phyloP scores from a whole-genome alignment of 1,140 invertebrate genomes.

The Antheraea mylitta region DNA sequence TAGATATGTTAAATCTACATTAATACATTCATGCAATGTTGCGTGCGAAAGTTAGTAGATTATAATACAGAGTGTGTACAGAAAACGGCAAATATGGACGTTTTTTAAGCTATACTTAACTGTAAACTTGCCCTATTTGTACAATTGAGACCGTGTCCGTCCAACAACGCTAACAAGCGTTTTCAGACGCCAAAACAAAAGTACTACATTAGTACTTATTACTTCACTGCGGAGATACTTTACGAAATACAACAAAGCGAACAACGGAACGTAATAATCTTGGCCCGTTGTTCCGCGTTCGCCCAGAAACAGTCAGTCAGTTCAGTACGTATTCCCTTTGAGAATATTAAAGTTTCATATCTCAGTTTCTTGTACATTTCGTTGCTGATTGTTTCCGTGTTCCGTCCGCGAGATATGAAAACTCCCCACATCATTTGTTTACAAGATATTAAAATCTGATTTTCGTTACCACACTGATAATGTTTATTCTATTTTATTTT shows the following conservation, averaged over 20 bases:
- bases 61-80: too few species aligned
- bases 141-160: background rate
- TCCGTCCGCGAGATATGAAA: conserved; percentile 14
- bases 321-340: conserved; percentile 17
- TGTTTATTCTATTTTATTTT: background rate
- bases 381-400: conserved; percentile 22
- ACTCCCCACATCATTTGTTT: conserved; percentile 8
- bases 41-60: too few species aligned
- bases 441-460: conserved; percentile 18
- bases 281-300: background rate
- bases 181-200: background rate
- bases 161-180: background rate
- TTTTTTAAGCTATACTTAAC: background rate
- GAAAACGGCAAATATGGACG: too few species aligned
- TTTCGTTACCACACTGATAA: background rate
- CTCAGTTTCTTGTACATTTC: conserved; percentile 18
- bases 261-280: background rate
- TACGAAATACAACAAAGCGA: background rate
- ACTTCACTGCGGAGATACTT: background rate
- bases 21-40: too few species aligned
- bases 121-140: background rate
- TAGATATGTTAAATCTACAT: too few species aligned
- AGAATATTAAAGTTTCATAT: conserved; percentile 27
- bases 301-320: conserved; percentile 10
- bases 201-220: background rate